Evolutionary conservation across 2,888 invertebrate genomes (phyloP).

Genomic region (Dendrolimus pini): DNA sequence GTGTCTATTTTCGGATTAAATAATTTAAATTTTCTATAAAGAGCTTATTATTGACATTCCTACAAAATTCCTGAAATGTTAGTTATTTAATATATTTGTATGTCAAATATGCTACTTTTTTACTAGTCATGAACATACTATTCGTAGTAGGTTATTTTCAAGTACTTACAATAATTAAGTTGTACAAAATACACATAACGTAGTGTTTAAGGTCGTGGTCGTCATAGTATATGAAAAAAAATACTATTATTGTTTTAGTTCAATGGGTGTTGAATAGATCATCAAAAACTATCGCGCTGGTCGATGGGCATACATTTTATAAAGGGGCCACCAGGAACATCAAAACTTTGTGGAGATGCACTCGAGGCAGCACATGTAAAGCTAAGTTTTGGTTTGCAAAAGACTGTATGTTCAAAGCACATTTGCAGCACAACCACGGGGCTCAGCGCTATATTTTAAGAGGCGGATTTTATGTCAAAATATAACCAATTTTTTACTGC

Average conservation of each 20-base stretch:
- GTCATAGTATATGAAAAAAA: background rate
- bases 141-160: too few species aligned
- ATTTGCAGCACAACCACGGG: background rate
- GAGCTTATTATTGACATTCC: too few species aligned
- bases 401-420: background rate
- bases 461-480: background rate
- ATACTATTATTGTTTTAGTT: background rate
- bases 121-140: too few species aligned
- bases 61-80: too few species aligned
- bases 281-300: background rate
- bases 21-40: too few species aligned
- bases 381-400: background rate
- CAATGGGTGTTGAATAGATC: background rate
- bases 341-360: background rate
- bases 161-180: too few species aligned
- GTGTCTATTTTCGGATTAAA: too few species aligned
- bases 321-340: background rate
- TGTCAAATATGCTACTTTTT: too few species aligned
- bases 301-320: background rate
- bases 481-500: too few species aligned
- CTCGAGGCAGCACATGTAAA: background rate
- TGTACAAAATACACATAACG: too few species aligned
- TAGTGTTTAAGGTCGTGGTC: too few species aligned
- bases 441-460: background rate
- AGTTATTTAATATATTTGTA: too few species aligned